phyloP scores from a whole-genome alignment of 2,888 invertebrate species.

The Nephrotoma guestfalica region DNA sequence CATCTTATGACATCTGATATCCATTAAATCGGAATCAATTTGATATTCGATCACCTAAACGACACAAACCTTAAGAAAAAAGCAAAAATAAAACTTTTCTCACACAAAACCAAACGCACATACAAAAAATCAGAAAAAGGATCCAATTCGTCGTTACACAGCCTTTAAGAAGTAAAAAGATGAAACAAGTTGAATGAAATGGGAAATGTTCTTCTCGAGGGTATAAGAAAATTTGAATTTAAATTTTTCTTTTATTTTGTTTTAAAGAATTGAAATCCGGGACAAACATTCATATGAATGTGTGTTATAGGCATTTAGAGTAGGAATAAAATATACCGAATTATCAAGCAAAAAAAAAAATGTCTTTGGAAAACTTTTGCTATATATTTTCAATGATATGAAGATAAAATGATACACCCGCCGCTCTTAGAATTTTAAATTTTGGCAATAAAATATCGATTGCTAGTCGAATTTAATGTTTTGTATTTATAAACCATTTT shows the following conservation, averaged over 20 bases:
- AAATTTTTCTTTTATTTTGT: not conserved
- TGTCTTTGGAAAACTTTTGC: not conserved
- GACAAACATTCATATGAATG: not conserved
- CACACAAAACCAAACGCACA: not conserved
- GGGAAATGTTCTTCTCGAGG: not conserved
- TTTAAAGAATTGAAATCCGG: not conserved
- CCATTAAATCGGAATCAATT: not conserved
- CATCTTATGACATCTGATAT: not conserved
- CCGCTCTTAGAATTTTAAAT: not conserved
- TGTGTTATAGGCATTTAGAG: not conserved
- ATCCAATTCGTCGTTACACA: not conserved
- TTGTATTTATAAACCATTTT: not conserved
- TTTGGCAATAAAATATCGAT: not conserved
- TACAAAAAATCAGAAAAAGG: not conserved
- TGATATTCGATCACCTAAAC: not conserved
- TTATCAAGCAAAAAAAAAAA: not conserved
- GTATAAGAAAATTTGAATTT: not conserved
- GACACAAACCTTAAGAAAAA: not conserved
- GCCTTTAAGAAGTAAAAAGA: not conserved
- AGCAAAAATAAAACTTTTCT: not conserved
- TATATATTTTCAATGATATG: not conserved
- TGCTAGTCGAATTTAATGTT: not conserved
- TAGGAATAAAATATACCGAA: not conserved
- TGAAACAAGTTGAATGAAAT: not conserved
- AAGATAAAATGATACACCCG: not conserved